Conservation (phyloP, 1,140 invertebrate genomes). For the Capitella teleta region DNA sequence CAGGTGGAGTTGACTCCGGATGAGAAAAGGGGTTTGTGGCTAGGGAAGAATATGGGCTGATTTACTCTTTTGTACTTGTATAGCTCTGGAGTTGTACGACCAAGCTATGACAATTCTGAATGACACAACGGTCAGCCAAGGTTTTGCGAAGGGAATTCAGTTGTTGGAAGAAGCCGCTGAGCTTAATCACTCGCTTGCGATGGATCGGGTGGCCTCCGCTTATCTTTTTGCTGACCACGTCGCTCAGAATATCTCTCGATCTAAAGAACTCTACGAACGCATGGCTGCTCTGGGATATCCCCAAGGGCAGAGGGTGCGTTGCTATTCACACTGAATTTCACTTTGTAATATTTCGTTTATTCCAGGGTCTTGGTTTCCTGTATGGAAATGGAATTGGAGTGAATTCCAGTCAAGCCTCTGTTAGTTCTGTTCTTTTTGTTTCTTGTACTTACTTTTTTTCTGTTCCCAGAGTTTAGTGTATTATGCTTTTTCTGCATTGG, state of each 20-base stretch:
- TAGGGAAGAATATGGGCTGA: background rate
- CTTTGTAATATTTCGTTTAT: slow-evolving; percentile 12
- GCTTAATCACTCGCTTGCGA: slow-evolving; percentile 64
- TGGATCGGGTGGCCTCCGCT: slow-evolving; percentile 74
- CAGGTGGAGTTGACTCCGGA: background rate
- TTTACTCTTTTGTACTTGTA: background rate
- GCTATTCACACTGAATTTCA: background rate
- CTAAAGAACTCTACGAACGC: slow-evolving; percentile 62
- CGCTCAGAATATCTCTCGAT: slow-evolving; percentile 62
- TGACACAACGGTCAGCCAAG: no score
- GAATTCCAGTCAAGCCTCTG: slow-evolving; percentile 69
- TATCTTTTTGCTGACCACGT: slow-evolving; percentile 63
- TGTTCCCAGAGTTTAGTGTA: slow-evolving; percentile 76
- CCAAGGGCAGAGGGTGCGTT: slow-evolving; percentile 72
- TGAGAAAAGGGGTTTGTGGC: background rate
- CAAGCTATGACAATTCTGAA: background rate
- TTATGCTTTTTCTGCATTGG: slow-evolving; percentile 79
- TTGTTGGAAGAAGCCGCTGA: slow-evolving; percentile 59
- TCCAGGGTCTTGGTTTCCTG: slow-evolving; percentile 74
- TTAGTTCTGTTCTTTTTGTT: slow-evolving; percentile 9
- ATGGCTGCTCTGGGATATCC: slow-evolving; percentile 65
- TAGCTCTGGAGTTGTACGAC: background rate
- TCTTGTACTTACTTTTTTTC: no score
- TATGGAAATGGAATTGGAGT: slow-evolving; percentile 74
- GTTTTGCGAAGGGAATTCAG: slow-evolving; percentile 30